Evolutionary conservation across 2,888 invertebrate species (phyloP).

Genomic region (Brachycybe producta): DNA sequence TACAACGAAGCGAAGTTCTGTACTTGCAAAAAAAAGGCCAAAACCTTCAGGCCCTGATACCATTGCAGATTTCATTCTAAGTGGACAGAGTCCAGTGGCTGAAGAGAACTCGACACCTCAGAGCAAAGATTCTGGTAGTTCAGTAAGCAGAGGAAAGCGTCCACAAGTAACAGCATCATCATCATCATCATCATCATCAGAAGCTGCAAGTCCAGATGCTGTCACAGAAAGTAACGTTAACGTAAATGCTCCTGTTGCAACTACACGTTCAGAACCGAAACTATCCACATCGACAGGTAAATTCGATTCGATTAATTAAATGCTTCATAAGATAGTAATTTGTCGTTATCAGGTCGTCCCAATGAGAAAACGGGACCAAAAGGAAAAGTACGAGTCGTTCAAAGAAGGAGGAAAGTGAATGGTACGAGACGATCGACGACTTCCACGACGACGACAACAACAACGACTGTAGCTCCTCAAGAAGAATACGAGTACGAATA

Average conservation of each 20-base stretch:
- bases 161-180: too few species aligned
- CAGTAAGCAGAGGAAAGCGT: background rate
- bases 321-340: too few species aligned
- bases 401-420: background rate
- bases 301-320: too few species aligned
- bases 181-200: too few species aligned
- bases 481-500: conserved; percentile 9
- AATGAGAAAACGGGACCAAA: background rate
- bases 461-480: conserved; percentile 5
- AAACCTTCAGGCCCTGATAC: background rate
- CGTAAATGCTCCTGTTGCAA: too few species aligned
- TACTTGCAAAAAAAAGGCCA: background rate
- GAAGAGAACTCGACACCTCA: background rate
- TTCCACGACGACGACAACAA: conserved; percentile 6
- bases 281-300: too few species aligned
- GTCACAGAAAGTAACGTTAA: too few species aligned
- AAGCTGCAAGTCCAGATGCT: too few species aligned
- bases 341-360: too few species aligned
- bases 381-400: background rate
- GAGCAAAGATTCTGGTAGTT: background rate
- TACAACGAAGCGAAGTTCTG: too few species aligned
- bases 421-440: conserved; percentile 8
- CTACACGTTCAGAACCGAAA: too few species aligned
- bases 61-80: background rate
- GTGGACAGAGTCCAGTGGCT: background rate